Evolutionary conservation across 2,888 invertebrate genomes (phyloP), one percentile per base, ranked within the genome.

Genomic region (Xestobium rufovillosum): DNA sequence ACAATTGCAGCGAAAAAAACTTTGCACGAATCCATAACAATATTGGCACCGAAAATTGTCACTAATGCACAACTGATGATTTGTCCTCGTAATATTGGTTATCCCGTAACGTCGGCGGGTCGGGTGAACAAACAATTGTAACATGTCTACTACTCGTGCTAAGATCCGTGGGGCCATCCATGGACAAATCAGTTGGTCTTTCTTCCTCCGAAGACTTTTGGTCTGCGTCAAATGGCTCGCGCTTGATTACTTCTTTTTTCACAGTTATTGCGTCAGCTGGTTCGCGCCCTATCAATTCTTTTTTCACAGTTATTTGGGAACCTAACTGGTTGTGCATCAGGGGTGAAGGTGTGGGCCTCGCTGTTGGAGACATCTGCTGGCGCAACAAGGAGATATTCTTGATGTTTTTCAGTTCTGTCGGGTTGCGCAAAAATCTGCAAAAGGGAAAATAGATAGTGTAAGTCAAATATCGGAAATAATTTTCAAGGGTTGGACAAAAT

Each of bases 321-420:
- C 6, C 23, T 19, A n/a, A n/a, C n/a, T n/a, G 23, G n/a, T 30
- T 31, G 42, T 2, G 29, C 9, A 39, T 19, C 4, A 31, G 38
- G 8, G 45, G 15, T 11, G 38, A 34, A 11, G 49, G n/a, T n/a
- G 43, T 29, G 28, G 67, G 64, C 56, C 65, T 31, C 25, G 39
- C 53, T 12, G 59, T 57, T 4, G 60, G 60, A n/a, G 77, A 74
- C 78, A 81, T 80, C 63, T 82, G 83, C 62, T 90, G 89, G 31
- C 90, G 73, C 49, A 92, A 67, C 42, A 90, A 68, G 4, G 90
- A 90, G 54, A 91, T 90, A 61, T 91, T 91, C 64, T 91, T 91
- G 47, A 94, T 92, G 65, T 87, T 91, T 60, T 92, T 92, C 55
- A 95, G 71, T 68, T 91, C 92, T 25, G 87, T 85, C 34, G 94